phyloP scores from a whole-genome alignment of 2,888 invertebrate genomes.

The Hedya salicella region DNA sequence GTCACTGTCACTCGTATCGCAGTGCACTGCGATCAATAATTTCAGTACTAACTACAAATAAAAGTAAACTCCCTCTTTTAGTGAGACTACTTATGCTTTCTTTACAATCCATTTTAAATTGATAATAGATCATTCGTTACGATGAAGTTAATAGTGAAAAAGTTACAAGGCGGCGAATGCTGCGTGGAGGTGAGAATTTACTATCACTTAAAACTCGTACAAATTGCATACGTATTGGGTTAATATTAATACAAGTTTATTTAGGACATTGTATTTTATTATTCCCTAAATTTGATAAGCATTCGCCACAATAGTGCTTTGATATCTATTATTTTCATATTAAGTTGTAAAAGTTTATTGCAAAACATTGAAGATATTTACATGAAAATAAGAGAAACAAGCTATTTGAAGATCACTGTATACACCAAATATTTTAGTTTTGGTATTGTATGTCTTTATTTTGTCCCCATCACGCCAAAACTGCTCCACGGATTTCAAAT shows the following conservation, averaged over 20 bases:
- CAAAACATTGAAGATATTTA: too few relatives aligned
- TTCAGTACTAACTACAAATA: constrained; percentile 11
- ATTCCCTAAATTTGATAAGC: neutral
- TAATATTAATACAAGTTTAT: too few relatives aligned
- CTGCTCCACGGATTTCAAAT: too few relatives aligned
- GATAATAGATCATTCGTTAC: constrained; percentile 46
- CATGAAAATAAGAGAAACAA: too few relatives aligned
- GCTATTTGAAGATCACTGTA: too few relatives aligned
- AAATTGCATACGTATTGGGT: constrained; percentile 26
- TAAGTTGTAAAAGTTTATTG: too few relatives aligned
- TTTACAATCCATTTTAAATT: constrained; percentile 24
- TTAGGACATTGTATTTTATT: neutral
- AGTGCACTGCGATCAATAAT: constrained; percentile 33
- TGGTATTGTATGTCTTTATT: too few relatives aligned
- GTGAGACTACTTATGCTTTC: constrained; percentile 23
- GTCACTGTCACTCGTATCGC: constrained; percentile 9
- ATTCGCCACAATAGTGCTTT: neutral
- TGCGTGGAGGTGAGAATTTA: constrained; percentile 84
- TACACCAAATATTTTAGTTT: too few relatives aligned
- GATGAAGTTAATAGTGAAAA: constrained; percentile 91
- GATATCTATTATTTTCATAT: neutral
- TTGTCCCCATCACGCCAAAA: too few relatives aligned
- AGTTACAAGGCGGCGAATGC: constrained; percentile 89
- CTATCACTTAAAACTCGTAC: constrained; percentile 14
- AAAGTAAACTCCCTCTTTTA: constrained; percentile 34